These are phyloP conservation scores for Nannoperca obscura DNA, from an alignment of 2,797 vertebrate species.

Conservation along the genomic window DNA sequence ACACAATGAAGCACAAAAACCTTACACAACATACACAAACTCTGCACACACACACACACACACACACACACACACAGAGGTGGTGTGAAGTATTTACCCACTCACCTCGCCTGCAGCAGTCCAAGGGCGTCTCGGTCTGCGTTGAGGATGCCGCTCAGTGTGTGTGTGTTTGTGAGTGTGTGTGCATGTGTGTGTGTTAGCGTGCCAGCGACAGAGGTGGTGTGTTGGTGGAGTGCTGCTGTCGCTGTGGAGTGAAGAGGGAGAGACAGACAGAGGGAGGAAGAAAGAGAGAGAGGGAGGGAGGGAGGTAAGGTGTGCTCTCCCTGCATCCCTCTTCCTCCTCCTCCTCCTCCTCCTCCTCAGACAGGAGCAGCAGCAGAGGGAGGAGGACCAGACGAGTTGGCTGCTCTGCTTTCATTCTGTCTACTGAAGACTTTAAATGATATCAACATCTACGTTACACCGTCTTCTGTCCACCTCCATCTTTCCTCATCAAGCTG, in stretches of 20 bases:
- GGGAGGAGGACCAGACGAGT: conserved; percentile 72
- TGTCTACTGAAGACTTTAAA: neutral
- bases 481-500: neutral
- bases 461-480: conserved; percentile 9
- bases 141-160: conserved; percentile 74
- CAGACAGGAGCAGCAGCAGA: conserved; percentile 74
- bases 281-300: conserved; percentile 68
- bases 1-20: conserved; percentile 29
- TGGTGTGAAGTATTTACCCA: conserved; percentile 68
- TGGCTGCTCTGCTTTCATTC: conserved; percentile 46
- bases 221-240: conserved; percentile 76
- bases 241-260: conserved; percentile 72
- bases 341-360: conserved; percentile 60
- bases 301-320: conserved; percentile 86
- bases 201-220: conserved; percentile 65
- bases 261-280: conserved; percentile 66
- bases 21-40: conserved; percentile 36
- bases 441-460: neutral
- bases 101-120: conserved; percentile 83
- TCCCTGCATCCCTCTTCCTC: conserved; percentile 84
- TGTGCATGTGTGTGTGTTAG: conserved; percentile 52
- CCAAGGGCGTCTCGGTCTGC: conserved; percentile 72
- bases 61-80: conserved; percentile 38
- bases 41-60: conserved; percentile 25
- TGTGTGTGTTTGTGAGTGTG: conserved; percentile 42